Evolutionary conservation across 2,113 vertebrate genomes (phyloP).

Genomic region (Bambusicola thoracicus): DNA sequence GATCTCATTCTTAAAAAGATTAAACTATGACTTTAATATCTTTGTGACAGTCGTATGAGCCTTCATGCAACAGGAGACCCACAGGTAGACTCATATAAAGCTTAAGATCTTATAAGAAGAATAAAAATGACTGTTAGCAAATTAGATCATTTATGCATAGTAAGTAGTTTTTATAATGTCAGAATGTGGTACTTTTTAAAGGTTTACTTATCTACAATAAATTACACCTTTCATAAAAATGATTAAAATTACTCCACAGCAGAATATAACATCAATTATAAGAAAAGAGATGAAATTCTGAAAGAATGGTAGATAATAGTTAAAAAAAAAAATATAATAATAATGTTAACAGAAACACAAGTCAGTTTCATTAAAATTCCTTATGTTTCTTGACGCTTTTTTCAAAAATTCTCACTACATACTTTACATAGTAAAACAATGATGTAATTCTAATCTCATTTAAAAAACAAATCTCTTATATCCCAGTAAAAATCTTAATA

Average conservation of each 20-base stretch:
- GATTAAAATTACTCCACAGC: background rate
- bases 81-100: background rate
- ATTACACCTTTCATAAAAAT: background rate
- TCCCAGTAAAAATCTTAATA: background rate
- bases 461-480: too few relatives aligned
- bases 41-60: background rate
- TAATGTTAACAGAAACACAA: background rate
- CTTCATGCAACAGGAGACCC: background rate
- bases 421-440: background rate
- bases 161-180: background rate
- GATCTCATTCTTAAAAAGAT: constrained; percentile 3
- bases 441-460: background rate
- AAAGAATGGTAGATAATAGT: background rate
- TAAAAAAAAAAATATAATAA: background rate
- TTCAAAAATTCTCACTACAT: background rate
- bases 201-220: background rate
- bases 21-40: background rate
- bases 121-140: background rate
- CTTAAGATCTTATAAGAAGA: background rate
- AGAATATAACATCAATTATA: background rate
- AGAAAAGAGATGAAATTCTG: background rate
- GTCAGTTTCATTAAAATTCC: background rate
- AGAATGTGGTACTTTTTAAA: background rate
- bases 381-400: background rate
- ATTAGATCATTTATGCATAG: background rate